These are phyloP conservation scores for Alfaro cultratus DNA, from an alignment of 2,797 vertebrate species.

Conservation along the genomic window DNA sequence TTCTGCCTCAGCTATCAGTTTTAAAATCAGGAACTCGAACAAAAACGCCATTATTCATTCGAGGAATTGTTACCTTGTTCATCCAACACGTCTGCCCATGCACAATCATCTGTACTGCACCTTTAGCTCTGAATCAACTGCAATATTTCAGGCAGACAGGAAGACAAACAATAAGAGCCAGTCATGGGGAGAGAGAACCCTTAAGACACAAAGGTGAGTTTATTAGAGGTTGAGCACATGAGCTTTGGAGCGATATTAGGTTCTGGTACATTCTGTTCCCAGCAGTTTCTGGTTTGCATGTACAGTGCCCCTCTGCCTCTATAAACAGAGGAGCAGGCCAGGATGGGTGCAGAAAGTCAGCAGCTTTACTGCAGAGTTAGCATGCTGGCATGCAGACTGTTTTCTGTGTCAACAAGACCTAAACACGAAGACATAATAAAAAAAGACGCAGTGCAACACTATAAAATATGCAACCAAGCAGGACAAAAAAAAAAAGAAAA, in stretches of 20 bases:
- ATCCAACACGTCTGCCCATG: slow-evolving; percentile 2
- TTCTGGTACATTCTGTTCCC: slow-evolving; percentile 60
- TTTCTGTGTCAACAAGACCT: slow-evolving; percentile 5
- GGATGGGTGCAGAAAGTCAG: slow-evolving; percentile 24
- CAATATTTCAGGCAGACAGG: slow-evolving; percentile 12
- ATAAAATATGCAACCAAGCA: neutral
- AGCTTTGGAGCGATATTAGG: slow-evolving; percentile 24
- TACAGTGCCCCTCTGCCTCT: slow-evolving; percentile 10
- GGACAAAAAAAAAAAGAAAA: no score
- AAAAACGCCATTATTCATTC: neutral
- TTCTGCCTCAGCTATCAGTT: neutral
- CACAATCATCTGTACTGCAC: neutral
- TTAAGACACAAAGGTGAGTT: neutral
- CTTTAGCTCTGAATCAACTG: slow-evolving; percentile 19
- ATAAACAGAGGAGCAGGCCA: slow-evolving; percentile 47
- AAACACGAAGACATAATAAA: neutral
- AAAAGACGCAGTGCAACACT: neutral
- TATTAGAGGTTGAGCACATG: slow-evolving; percentile 21
- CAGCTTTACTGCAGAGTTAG: slow-evolving; percentile 12
- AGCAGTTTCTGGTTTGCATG: slow-evolving; percentile 34
- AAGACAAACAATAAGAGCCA: slow-evolving; percentile 28
- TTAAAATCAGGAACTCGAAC: neutral
- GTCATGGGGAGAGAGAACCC: slow-evolving; percentile 20
- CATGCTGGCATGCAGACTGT: slow-evolving; percentile 13
- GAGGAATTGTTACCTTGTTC: neutral